Percentiles rank a stretch among this genome's conserved stretches.
phyloP scores from a whole-genome alignment of 2,113 vertebrate species.

The Noctilio leporinus region DNA sequence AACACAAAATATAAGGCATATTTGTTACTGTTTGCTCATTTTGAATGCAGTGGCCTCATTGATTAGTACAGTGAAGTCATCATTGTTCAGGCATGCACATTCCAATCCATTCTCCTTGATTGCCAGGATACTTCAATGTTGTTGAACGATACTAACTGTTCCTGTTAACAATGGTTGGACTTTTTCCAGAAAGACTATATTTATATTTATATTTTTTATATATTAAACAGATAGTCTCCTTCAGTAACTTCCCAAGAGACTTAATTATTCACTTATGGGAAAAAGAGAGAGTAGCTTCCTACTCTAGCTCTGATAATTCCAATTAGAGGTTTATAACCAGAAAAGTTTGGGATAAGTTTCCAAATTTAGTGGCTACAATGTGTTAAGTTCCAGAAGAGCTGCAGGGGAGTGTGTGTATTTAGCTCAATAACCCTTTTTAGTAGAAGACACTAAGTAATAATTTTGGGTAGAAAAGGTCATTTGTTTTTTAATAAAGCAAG shows the following conservation, averaged over 20 bases:
- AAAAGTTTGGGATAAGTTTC: neutral
- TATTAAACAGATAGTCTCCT: too few relatives aligned
- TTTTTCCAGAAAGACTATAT: too few relatives aligned
- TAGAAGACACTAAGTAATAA: neutral
- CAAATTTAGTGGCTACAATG: neutral
- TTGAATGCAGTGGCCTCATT: too few relatives aligned
- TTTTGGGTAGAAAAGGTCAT: neutral
- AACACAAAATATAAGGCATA: too few relatives aligned
- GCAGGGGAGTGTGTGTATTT: neutral
- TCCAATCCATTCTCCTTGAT: too few relatives aligned
- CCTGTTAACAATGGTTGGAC: too few relatives aligned
- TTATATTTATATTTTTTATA: too few relatives aligned
- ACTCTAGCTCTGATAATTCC: slow-evolving; percentile 20
- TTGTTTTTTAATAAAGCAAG: neutral
- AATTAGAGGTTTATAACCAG: neutral
- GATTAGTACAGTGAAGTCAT: too few relatives aligned
- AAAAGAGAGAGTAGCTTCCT: neutral
- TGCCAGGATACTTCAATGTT: too few relatives aligned
- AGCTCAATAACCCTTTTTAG: neutral
- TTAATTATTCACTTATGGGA: neutral
- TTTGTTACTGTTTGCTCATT: too few relatives aligned
- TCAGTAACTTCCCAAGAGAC: neutral
- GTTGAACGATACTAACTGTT: too few relatives aligned
- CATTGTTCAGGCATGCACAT: too few relatives aligned
- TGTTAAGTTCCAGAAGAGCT: slow-evolving; percentile 28